A percentile compares a stretch with the other conserved stretches of the same genome.
phyloP scores from a whole-genome alignment of 1,140 invertebrate genomes.

The Chlorops oryzae region DNA sequence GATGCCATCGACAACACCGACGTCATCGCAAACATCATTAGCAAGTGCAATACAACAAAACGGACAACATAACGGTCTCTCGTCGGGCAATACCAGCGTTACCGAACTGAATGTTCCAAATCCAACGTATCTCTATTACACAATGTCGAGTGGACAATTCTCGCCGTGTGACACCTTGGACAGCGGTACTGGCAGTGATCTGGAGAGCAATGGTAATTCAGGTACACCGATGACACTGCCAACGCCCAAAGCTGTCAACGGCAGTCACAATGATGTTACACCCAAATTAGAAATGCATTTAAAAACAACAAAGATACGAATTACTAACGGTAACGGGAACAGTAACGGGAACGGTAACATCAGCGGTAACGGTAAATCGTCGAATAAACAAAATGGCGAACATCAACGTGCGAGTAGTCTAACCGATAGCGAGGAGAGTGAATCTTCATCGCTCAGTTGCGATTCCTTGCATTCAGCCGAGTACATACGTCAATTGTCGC shows the following conservation, averaged over 20 bases:
- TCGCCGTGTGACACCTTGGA: slow-evolving; percentile 72
- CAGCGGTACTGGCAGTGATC: slow-evolving; percentile 75
- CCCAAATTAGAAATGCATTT: slow-evolving; percentile 49
- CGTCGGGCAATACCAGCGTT: slow-evolving; percentile 32
- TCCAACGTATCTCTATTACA: slow-evolving; percentile 51
- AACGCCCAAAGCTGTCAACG: not conserved
- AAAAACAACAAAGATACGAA: slow-evolving; percentile 46
- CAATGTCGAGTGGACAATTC: slow-evolving; percentile 70
- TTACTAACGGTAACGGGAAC: slow-evolving; percentile 49
- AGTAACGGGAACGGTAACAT: slow-evolving; percentile 7
- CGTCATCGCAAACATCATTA: not conserved
- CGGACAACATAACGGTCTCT: slow-evolving; percentile 14
- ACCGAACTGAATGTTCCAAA: slow-evolving; percentile 54
- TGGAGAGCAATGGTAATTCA: slow-evolving; percentile 50
- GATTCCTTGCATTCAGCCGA: slow-evolving; percentile 41
- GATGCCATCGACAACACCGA: slow-evolving; percentile 5
- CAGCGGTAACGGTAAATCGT: slow-evolving; percentile 34
- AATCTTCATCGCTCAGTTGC: slow-evolving; percentile 39
- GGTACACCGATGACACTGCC: slow-evolving; percentile 3
- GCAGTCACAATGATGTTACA: slow-evolving; percentile 47
- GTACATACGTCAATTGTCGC: slow-evolving; percentile 17
- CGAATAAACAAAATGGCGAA: slow-evolving; percentile 62
- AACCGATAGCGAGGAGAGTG: slow-evolving; percentile 43
- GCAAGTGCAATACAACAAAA: not conserved
- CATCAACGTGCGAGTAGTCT: slow-evolving; percentile 53